A percentile compares a stretch with the other conserved stretches of the same genome.
These are phyloP conservation scores for Cybosia mesomella DNA, from an alignment of 2,888 invertebrate genomes.

Conservation along the genomic window DNA sequence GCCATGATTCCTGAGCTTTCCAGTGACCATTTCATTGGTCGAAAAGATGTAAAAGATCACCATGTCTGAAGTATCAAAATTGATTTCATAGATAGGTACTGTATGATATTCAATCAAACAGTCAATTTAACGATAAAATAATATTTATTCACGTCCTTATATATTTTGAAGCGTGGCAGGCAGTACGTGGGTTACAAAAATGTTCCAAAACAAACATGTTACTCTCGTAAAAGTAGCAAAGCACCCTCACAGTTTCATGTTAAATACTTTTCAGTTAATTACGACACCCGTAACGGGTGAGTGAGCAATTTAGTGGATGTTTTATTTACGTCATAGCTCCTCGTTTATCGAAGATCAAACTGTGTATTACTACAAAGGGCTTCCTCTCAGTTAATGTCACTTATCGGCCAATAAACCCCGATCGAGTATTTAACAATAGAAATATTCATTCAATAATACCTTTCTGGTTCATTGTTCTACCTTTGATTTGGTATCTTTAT, in stretches of 20 bases:
- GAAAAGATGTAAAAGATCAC: neutral
- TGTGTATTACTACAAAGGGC: slow-evolving; percentile 36
- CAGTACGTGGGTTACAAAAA: neutral
- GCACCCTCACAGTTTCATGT: slow-evolving; percentile 30
- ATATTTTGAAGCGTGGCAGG: neutral
- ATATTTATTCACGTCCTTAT: neutral
- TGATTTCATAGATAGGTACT: neutral
- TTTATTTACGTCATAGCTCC: slow-evolving; percentile 50
- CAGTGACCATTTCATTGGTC: neutral
- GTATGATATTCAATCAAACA: neutral
- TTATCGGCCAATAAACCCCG: slow-evolving; percentile 50
- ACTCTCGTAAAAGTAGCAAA: slow-evolving; percentile 16
- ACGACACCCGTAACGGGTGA: slow-evolving; percentile 51
- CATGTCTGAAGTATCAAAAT: neutral
- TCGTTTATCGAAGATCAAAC: slow-evolving; percentile 55
- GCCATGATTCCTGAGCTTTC: neutral
- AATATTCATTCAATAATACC: slow-evolving; percentile 36
- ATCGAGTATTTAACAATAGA: slow-evolving; percentile 37
- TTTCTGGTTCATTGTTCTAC: slow-evolving; percentile 19
- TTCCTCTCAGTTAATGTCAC: slow-evolving; percentile 51
- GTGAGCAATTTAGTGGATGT: slow-evolving; percentile 54
- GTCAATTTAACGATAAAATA: neutral
- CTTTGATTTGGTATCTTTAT: slow-evolving; percentile 38
- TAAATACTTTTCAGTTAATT: slow-evolving; percentile 45
- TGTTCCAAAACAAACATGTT: slow-evolving; percentile 16